A percentile compares a stretch with the other conserved stretches of the same genome.
phyloP scores from a whole-genome alignment of 2,797 vertebrate species.

The Enteromius paludinosus region DNA sequence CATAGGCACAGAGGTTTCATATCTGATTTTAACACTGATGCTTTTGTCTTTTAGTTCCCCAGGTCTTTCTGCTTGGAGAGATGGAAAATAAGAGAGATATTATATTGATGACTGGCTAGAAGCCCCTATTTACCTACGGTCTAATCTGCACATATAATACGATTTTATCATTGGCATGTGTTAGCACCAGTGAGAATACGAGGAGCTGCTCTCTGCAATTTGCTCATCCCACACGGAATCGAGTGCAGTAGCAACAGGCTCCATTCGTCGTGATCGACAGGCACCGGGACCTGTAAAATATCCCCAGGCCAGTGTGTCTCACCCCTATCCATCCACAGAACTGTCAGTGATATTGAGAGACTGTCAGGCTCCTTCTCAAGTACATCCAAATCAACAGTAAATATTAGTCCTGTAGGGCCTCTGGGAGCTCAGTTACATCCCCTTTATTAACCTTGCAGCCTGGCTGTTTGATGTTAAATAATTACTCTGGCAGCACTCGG shows the following conservation, averaged over 20 bases:
- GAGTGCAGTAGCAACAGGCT: conserved; percentile 50
- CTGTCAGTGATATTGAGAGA: conserved; percentile 73
- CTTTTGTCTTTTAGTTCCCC: conserved; percentile 57
- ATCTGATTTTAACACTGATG: conserved; percentile 70
- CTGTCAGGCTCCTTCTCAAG: conserved; percentile 69
- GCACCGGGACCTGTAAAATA: conserved; percentile 71
- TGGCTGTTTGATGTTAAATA: conserved; percentile 73
- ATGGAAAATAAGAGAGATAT: conserved; percentile 46
- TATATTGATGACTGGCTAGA: conserved; percentile 58
- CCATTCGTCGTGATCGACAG: conserved; percentile 69
- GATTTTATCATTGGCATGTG: conserved; percentile 54
- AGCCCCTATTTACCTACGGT: conserved; percentile 57
- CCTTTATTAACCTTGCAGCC: conserved; percentile 74
- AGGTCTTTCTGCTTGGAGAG: conserved; percentile 55
- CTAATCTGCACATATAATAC: conserved; percentile 58
- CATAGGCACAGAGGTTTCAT: conserved; percentile 64
- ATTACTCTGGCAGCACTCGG: conserved; percentile 67
- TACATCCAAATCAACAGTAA: conserved; percentile 73
- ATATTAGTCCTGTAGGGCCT: conserved; percentile 70
- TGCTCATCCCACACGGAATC: conserved; percentile 14
- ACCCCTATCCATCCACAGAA: conserved; percentile 68
- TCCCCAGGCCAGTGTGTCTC: conserved; percentile 69
- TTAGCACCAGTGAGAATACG: conserved; percentile 48
- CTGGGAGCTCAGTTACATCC: conserved; percentile 68
- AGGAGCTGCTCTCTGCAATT: conserved; percentile 51